Percentiles rank a stretch among this genome's conserved stretches.
phyloP scores from a whole-genome alignment of 2,113 vertebrate genomes.

The Conger conger region DNA sequence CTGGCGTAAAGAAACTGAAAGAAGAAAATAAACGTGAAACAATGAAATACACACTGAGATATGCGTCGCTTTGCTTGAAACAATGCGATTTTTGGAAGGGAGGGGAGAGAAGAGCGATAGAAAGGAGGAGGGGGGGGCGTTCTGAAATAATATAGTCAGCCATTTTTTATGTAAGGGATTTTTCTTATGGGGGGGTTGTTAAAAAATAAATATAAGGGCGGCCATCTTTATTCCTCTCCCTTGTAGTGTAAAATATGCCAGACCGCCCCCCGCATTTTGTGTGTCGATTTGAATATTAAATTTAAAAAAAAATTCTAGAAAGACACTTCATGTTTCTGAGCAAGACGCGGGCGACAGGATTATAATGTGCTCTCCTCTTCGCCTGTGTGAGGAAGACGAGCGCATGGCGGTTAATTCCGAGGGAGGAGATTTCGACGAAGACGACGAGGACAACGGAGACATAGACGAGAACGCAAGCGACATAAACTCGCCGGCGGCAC shows the following conservation, averaged over 20 bases:
- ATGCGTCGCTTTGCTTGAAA: conserved; percentile 62
- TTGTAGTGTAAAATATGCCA: conserved; percentile 88
- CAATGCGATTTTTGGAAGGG: conserved; percentile 72
- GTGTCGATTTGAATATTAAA: conserved; percentile 86
- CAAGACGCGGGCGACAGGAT: conserved; percentile 71
- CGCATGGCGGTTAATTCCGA: conserved; percentile 86
- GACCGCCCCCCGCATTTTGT: conserved; percentile 79
- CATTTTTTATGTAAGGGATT: conserved; percentile 92
- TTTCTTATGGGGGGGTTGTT: conserved; percentile 85
- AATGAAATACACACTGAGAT: conserved; percentile 66
- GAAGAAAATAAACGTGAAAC: conserved; percentile 62
- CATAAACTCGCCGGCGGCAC: conserved; percentile 79
- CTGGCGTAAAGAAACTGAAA: conserved; percentile 49
- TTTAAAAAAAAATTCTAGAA: conserved; percentile 68
- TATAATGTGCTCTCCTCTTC: conserved; percentile 88
- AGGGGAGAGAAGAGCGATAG: conserved; percentile 60
- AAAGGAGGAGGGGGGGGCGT: conserved; percentile 68
- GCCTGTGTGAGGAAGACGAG: conserved; percentile 85
- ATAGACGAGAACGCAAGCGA: conserved; percentile 78
- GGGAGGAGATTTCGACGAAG: conserved; percentile 87
- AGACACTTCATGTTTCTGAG: conserved; percentile 67
- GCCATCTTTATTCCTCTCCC: conserved; percentile 92
- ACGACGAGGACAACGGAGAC: conserved; percentile 79
- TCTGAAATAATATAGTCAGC: conserved; percentile 90
- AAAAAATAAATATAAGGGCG: conserved; percentile 96